These are phyloP conservation scores for Sebastolobus alascanus DNA, from an alignment of 2,797 vertebrate species.

Conservation along the genomic window DNA sequence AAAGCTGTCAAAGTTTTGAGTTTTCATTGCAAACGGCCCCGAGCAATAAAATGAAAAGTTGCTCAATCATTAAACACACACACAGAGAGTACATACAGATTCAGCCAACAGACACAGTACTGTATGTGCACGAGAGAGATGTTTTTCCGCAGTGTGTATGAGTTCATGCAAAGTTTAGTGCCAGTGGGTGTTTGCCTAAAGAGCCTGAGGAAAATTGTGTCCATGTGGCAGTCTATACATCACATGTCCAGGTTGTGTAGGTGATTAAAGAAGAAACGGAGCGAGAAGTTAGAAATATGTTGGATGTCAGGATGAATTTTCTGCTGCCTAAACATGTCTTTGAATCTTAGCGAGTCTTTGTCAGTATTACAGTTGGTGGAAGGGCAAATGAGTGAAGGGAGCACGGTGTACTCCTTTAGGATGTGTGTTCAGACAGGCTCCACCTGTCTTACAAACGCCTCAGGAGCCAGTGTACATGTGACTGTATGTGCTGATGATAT, in stretches of 20 bases:
- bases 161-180: constrained; percentile 49
- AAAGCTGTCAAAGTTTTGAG: constrained; percentile 35
- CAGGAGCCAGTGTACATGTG: background rate
- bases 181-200: constrained; percentile 26
- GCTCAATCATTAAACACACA: constrained; percentile 58
- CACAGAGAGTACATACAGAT: constrained; percentile 5
- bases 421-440: constrained; percentile 36
- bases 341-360: background rate
- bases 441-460: constrained; percentile 27
- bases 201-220: constrained; percentile 38
- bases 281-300: background rate
- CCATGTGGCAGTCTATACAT: constrained; percentile 29
- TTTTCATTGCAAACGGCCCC: constrained; percentile 58
- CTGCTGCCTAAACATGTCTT: constrained; percentile 13
- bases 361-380: background rate
- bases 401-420: background rate
- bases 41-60: constrained; percentile 65
- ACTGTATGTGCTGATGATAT: background rate
- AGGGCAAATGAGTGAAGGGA: background rate
- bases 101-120: constrained; percentile 13
- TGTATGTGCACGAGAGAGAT: background rate
- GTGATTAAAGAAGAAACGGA: constrained; percentile 5
- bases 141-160: constrained; percentile 20
- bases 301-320: constrained; percentile 28
- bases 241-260: constrained; percentile 14